Base-by-base conservation (phyloP, 2,888 invertebrate genomes). In the Nasonia oneida region DNA sequence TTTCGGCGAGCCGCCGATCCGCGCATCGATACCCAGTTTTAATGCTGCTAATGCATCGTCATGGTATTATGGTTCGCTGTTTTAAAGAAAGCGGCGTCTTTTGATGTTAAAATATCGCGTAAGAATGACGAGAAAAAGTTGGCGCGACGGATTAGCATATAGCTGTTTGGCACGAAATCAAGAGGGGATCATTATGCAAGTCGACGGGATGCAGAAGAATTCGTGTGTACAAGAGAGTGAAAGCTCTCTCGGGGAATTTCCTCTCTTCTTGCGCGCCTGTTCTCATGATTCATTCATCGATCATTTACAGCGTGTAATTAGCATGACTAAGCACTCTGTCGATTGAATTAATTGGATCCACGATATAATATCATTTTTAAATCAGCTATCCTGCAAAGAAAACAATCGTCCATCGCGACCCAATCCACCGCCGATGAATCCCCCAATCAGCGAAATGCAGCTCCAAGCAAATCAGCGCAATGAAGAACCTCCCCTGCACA, bases 11-110 rank as follows among this genome's bases (percentile, higher is more conserved):
- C 23, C 74, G 73, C 42, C n/a, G 74, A 79, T 75, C 79, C 74
- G 42, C 29, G 39, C 23, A 29, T 29, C 64, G 50, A 29, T 64
- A 50, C 23, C 75, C 74, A 61, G 47, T 82, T 57, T 77, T 77
- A 77, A 77, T 74, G 23, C 79, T 39, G 29, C 29, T 75, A 75
- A 75, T 74, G 67, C 75, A 50, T 39, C 74, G n/a, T 81, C 47
- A 50, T 15, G 12, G 12, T n/a, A 39, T 29, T 29, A 29, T 29
- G 29, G 29, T 29, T 29, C 29, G 29, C 1, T 29, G 1, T 29
- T 29, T 29, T 29, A 1, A 29, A 29, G 29, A 29, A 29, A 67
- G n/a, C 73, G 73, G 42, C 18, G 14, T 73, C 39, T 47, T 29
- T 73, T 23, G n/a, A 23, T 39, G 71, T 4, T 14, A 64, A 18